Percentiles rank a stretch among this genome's conserved stretches.
Evolutionary conservation across 2,113 vertebrate genomes (phyloP).

Genomic region (Thermophis baileyi): DNA sequence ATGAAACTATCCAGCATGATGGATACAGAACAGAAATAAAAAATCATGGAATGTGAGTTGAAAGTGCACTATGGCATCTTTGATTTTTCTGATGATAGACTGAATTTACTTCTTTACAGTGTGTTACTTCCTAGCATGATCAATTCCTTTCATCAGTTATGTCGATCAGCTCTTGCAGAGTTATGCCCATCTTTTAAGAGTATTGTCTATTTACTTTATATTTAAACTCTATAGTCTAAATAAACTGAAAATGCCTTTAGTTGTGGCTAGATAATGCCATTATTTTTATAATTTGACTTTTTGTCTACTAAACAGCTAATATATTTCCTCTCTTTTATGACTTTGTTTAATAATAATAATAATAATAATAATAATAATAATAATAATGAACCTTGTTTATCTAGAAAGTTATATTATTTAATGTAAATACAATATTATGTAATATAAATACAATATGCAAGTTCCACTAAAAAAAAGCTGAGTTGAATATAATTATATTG

Average conservation of each 20-base stretch:
- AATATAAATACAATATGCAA: neutral
- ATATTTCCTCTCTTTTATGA: neutral
- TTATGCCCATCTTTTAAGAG: neutral
- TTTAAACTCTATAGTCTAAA: neutral
- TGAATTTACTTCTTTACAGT: neutral
- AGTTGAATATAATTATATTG: neutral
- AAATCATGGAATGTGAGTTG: constrained; percentile 16
- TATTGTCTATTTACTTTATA: neutral
- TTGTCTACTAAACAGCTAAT: neutral
- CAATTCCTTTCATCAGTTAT: constrained; percentile 20
- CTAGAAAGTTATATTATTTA: neutral
- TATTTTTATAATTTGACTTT: neutral
- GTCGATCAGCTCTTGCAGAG: neutral
- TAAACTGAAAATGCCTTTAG: neutral
- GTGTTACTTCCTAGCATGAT: neutral
- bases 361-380: neutral
- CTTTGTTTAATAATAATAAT: neutral
- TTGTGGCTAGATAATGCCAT: neutral
- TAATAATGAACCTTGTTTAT: neutral
- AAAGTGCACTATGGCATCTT: constrained; percentile 8
- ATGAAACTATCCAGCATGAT: neutral
- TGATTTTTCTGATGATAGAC: constrained; percentile 10
- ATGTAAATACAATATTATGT: neutral
- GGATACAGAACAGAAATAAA: neutral
- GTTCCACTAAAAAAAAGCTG: neutral